Conservation (phyloP, 2,113 vertebrate species). For the Crocuta crocuta region DNA sequence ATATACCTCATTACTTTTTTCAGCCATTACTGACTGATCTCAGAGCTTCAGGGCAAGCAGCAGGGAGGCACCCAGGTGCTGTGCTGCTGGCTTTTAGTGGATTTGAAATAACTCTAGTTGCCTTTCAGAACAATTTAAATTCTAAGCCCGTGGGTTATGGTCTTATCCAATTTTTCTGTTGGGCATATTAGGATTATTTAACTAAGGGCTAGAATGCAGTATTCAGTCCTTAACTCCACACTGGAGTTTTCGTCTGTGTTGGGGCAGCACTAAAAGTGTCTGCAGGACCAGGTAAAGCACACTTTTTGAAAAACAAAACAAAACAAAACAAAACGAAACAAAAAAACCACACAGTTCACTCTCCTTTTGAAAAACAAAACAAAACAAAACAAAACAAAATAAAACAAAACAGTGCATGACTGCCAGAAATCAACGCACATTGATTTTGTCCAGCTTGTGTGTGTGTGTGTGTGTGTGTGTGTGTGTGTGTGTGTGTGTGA, state of each 20-base stretch:
- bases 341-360: background rate
- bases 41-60: background rate
- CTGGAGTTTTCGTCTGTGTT: background rate
- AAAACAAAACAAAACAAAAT: no score
- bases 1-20: background rate
- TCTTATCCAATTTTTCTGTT: background rate
- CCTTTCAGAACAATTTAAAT: background rate
- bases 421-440: slow-evolving; percentile 67
- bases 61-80: background rate
- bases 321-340: no score
- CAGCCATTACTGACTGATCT: background rate
- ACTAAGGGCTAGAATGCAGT: background rate
- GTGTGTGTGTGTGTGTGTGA: no score
- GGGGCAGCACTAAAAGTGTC: background rate
- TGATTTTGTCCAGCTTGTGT: slow-evolving; percentile 27
- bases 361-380: background rate
- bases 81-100: background rate
- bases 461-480: no score
- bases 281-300: slow-evolving; percentile 7
- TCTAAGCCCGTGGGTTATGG: background rate
- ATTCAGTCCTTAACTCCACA: background rate
- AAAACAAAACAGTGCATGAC: background rate
- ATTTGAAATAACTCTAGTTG: background rate
- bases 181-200: background rate
- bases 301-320: background rate